These are phyloP conservation scores for Habroteleia sp. DNA, from an alignment of 2,888 invertebrate genomes.

Conservation along the genomic window DNA sequence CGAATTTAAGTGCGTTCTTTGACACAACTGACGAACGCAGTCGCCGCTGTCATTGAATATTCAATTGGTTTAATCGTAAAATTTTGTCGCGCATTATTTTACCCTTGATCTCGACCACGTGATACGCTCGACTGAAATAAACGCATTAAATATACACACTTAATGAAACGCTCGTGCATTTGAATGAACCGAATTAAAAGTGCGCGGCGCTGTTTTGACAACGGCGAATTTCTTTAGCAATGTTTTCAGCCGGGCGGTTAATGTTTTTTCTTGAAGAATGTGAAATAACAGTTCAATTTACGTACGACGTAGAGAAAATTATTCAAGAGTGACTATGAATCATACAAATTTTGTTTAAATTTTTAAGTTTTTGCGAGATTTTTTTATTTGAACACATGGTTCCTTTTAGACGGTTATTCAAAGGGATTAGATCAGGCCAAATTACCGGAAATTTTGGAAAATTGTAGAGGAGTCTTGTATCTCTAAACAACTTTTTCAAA, in stretches of 20 bases:
- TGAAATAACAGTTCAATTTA: too few relatives aligned
- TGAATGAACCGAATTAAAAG: conserved; percentile 22
- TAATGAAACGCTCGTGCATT: conserved; percentile 15
- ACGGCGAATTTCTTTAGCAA: not conserved
- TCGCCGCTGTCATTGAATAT: conserved; percentile 32
- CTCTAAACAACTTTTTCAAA: too few relatives aligned
- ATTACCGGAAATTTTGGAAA: too few relatives aligned
- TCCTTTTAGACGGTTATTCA: too few relatives aligned
- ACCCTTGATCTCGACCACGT: conserved; percentile 16
- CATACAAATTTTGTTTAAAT: too few relatives aligned
- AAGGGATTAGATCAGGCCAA: too few relatives aligned
- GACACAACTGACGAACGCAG: conserved; percentile 15
- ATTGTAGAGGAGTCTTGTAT: too few relatives aligned
- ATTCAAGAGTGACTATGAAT: too few relatives aligned
- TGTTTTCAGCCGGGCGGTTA: too few relatives aligned
- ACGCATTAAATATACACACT: conserved; percentile 27
- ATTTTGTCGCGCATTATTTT: conserved; percentile 19
- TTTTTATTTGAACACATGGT: too few relatives aligned
- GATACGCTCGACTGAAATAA: conserved; percentile 22
- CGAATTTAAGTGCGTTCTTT: conserved; percentile 21
- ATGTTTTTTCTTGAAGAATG: not conserved
- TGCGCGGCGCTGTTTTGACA: conserved; percentile 1
- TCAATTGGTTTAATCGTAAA: conserved; percentile 27
- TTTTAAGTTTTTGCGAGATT: too few relatives aligned
- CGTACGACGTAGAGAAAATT: too few relatives aligned